These are phyloP conservation scores for Pteruthius melanotis DNA, from an alignment of 2,113 vertebrate species.

Conservation along the genomic window DNA sequence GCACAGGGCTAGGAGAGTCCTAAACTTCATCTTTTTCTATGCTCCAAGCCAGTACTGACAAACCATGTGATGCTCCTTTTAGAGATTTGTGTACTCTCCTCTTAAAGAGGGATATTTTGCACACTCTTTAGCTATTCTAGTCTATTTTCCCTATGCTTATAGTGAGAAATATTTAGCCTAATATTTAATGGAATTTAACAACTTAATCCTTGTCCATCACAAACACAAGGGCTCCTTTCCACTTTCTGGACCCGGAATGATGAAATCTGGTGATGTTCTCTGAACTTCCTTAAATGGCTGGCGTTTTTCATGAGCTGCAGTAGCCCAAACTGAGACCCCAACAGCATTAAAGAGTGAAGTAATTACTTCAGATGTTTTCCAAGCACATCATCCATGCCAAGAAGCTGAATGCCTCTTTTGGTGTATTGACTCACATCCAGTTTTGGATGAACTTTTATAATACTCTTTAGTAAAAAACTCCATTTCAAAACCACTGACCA, in stretches of 20 bases:
- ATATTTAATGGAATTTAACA: not conserved
- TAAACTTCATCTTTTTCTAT: not conserved
- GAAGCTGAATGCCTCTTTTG: not conserved
- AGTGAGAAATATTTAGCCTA: not conserved
- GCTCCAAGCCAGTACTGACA: not conserved
- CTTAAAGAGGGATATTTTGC: not conserved
- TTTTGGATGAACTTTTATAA: not conserved
- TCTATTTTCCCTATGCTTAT: not conserved
- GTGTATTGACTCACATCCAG: not conserved
- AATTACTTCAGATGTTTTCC: not conserved
- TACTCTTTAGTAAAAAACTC: not conserved
- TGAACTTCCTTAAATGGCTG: accelerated
- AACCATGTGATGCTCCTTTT: not conserved
- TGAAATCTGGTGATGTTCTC: not conserved
- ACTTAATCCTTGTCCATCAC: not conserved
- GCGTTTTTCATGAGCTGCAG: not conserved
- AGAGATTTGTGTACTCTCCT: not conserved
- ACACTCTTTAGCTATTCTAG: not conserved
- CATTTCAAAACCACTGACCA: not conserved
- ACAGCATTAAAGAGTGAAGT: not conserved
- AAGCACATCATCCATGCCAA: not conserved
- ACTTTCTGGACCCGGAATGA: not conserved
- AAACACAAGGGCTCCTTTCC: not conserved
- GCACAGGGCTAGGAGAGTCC: not conserved
- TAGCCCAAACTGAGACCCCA: not conserved